These are phyloP conservation scores for Henricia sp. DNA, from an alignment of 53 echinoderm and acorn worm genomes.

Conservation along the genomic window DNA sequence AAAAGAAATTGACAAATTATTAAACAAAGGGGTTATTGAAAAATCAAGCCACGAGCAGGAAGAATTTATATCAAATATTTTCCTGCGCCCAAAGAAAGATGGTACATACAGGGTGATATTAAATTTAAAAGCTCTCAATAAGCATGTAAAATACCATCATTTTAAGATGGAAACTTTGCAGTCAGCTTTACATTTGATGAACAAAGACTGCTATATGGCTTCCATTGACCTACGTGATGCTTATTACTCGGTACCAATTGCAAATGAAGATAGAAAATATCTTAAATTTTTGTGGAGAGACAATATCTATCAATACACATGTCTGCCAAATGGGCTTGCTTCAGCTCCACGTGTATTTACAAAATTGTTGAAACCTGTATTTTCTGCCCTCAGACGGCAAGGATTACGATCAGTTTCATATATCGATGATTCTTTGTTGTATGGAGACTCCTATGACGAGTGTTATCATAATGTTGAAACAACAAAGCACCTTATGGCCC, in stretches of 20 bases:
- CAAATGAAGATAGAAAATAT: background rate
- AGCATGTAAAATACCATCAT: slow-evolving; percentile 32
- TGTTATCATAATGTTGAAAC: background rate
- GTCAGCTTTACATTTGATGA: background rate
- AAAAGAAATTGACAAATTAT: slow-evolving; percentile 5
- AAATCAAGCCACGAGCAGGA: too few relatives aligned
- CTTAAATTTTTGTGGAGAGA: slow-evolving; percentile 15
- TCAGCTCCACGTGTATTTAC: slow-evolving; percentile 2
- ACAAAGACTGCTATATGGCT: background rate
- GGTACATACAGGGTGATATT: slow-evolving; percentile 28
- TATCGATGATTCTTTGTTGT: slow-evolving; percentile 52
- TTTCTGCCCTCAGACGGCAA: slow-evolving; percentile 5
- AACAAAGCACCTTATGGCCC: background rate
- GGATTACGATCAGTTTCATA: slow-evolving; percentile 27
- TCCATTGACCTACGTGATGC: background rate
- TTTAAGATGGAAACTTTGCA: slow-evolving; percentile 41
- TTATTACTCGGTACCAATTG: slow-evolving; percentile 24
- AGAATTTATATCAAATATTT: too few relatives aligned
- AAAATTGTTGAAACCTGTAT: slow-evolving; percentile 45
- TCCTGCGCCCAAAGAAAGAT: slow-evolving; percentile 8
- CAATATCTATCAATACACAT: background rate
- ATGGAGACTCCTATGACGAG: slow-evolving; percentile 1
- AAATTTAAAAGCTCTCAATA: slow-evolving; percentile 15
- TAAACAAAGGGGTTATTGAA: too few relatives aligned
- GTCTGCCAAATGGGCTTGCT: background rate